Base-by-base conservation (phyloP, 2,888 invertebrate genomes). In the Mesoligia furuncula region DNA sequence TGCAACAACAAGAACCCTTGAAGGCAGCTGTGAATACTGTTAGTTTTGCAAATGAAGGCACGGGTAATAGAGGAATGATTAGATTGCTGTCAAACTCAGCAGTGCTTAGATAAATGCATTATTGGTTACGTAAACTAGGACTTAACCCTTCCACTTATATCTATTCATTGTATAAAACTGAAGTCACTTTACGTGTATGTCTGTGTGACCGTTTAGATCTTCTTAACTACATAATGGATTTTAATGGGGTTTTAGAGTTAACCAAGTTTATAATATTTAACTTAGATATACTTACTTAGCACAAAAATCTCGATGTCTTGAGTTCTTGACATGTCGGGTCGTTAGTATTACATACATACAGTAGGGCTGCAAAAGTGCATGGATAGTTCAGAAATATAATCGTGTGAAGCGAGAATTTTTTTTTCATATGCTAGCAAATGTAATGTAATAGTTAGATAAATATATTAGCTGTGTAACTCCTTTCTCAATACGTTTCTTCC, bases 1-100 rank as follows among this genome's bases (percentile, higher is more conserved):
- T 62, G 27, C 17, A 76, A 48, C 20, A 59, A 24, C 62, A 62
- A 20, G 31, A 13, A 39, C 61, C 17, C 24, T 42, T 59, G n/a
- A 20, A 45, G 39, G 62, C 48, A 45, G 24, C 17, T 27, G 4
- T 17, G 9, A 31, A 36, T 48, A 59, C 13, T 73, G 51, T 77
- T 54, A n/a, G 15, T 17, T 17, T 39, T 68, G 77, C 31, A 11
- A 64, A 64, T 65, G 39, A 81, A 48, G 48, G 48, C 17, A 64
- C 15, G 42, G 24, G 57, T 15, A 45, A n/a, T 48, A 31, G 4
- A 6, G 36, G 2, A 3, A 8, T 39, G 4, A 54, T 36, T 54
- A 24, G 9, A 27, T 24, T 71, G 13, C 36, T 7, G 73, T 57
- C 80, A 57, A 17, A n/a, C 17, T 0, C 48, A 80, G 62, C 13